These are phyloP conservation scores for Pyrochroa serraticornis DNA, from an alignment of 2,888 invertebrate species.

Conservation along the genomic window DNA sequence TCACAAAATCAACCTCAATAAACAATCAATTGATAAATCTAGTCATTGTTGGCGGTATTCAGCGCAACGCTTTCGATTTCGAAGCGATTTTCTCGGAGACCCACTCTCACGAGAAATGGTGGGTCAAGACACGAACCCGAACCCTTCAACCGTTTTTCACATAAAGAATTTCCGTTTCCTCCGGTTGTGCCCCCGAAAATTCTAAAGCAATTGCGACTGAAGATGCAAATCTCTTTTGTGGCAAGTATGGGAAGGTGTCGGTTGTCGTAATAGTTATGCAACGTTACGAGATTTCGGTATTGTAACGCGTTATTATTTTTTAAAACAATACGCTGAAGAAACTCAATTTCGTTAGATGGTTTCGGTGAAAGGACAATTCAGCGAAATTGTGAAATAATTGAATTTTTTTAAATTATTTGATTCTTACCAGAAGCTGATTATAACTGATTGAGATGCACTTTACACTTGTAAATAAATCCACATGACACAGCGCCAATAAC, in stretches of 20 bases:
- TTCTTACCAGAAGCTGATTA: background rate
- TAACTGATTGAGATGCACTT: background rate
- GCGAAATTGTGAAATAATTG: background rate
- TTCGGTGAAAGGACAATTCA: constrained; percentile 18
- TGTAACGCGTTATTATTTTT: constrained; percentile 10
- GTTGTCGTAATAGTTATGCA: constrained; percentile 11
- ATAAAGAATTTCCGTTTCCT: constrained; percentile 45
- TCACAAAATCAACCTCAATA: constrained; percentile 3
- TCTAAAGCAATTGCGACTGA: constrained; percentile 5
- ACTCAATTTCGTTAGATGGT: constrained; percentile 1
- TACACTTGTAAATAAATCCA: constrained; percentile 29
- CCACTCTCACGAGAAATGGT: constrained; percentile 13
- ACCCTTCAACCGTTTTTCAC: constrained; percentile 42
- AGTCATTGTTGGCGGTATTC: constrained; percentile 7
- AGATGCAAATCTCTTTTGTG: constrained; percentile 1
- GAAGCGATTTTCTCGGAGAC: constrained; percentile 8
- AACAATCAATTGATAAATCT: constrained; percentile 14
- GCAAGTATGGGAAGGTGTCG: constrained; percentile 8
- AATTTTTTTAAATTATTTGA: background rate
- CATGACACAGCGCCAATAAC: constrained; percentile 34
- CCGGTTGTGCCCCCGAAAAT: constrained; percentile 15
- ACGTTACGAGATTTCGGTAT: background rate
- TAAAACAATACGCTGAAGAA: constrained; percentile 10
- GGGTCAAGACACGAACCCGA: constrained; percentile 16
- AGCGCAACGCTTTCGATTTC: constrained; percentile 8